Base-by-base conservation (phyloP, 1,140 invertebrate species). In the Mamestra configurata region DNA sequence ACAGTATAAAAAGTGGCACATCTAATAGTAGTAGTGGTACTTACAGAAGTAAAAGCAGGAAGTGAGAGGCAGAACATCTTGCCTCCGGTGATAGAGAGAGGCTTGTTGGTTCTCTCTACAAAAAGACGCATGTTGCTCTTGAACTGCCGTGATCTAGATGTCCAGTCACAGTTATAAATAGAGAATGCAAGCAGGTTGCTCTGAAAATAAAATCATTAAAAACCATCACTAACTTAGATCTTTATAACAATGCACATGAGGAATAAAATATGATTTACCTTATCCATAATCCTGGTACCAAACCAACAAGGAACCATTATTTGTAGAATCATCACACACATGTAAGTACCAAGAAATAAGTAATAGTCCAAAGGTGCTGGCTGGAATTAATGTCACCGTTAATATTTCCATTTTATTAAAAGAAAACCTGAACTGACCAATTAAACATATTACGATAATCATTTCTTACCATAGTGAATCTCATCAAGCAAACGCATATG, bases 21-120 rank as follows among this genome's bases (percentile, higher is more conserved):
- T n/a, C 20, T 15, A 13, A 24, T 4, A 31, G 27, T 43, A 11
- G 40, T 13, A 43, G 2, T 40, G 6, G 37, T 11, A 90, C 91
- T 89, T 88, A 94, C 94, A 78, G 91, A 92, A 71, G 90, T 87
- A 81, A 94, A 95, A 49, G 92, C 94, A 0, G 43, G 79, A 13
- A 95, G 79, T 18, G 92, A 93, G 43, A 95, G 82, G 15, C 85
- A 85, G 70, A 95, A 91, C 88, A 94, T 93, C 66, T 91, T 93
- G 77, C 90, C 89, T 5, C 89, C 90, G 1, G 84, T 93, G 55
- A 95, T 89, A 6, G 88, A 86, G 0, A 94, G 80, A 0, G 94
- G 93, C 7, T 84, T 80, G 49, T 90, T 87, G 6, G 85, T 79
- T 22, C 91, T 88, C 73, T 91, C 87, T 11, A 93, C 82, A 46